A percentile compares a stretch with the other conserved stretches of the same genome.
phyloP scores from a whole-genome alignment of 2,113 vertebrate genomes.

The Lycaon pictus region DNA sequence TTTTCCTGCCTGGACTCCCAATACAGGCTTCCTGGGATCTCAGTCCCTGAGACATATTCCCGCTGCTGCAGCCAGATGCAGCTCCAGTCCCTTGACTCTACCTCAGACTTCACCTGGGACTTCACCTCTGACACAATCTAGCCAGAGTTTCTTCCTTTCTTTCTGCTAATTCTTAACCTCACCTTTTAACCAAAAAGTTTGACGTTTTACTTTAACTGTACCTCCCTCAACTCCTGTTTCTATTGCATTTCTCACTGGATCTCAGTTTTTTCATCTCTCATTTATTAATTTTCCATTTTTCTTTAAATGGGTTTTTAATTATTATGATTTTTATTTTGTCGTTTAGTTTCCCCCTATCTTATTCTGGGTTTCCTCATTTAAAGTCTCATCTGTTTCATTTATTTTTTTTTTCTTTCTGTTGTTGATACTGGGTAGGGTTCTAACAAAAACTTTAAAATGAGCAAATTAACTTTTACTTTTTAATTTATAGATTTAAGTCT shows the following conservation, averaged over 20 bases:
- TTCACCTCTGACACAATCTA: not conserved
- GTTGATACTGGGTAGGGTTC: not conserved
- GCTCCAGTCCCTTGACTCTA: not conserved
- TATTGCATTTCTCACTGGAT: conserved; percentile 6
- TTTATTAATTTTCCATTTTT: conserved; percentile 33
- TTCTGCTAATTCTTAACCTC: conserved; percentile 3
- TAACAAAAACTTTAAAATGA: conserved; percentile 19
- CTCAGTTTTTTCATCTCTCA: not conserved
- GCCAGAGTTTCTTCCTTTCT: not conserved
- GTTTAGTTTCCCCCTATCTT: not conserved
- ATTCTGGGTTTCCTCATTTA: not conserved
- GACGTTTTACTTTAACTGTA: not conserved
- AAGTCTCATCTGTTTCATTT: conserved; percentile 10
- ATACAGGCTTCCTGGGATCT: not conserved
- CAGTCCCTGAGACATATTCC: not conserved
- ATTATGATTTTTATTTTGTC: not conserved
- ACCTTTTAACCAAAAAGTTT: not conserved
- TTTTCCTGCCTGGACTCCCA: not conserved
- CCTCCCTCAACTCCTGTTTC: not conserved
- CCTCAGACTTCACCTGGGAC: not conserved
- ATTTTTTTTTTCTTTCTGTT: conserved; percentile 15
- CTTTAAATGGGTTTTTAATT: not conserved
- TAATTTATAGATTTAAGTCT: conserved; percentile 15
- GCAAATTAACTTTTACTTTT: not conserved
- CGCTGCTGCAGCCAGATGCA: not conserved